phyloP scores from a whole-genome alignment of 2,797 vertebrate species.

The Chaetophractus vellerosus region DNA sequence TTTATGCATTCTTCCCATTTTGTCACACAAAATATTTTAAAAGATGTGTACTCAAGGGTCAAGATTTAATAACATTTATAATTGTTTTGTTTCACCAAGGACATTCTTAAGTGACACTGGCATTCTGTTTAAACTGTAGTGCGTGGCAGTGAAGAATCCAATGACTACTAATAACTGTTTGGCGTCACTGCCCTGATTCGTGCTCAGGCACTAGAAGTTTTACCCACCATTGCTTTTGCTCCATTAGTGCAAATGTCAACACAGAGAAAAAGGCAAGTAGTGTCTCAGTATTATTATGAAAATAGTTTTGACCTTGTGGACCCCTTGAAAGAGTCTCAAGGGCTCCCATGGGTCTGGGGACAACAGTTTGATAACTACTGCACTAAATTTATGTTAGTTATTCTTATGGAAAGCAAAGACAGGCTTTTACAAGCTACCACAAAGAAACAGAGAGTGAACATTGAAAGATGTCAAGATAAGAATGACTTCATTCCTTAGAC shows the following conservation, averaged over 20 bases:
- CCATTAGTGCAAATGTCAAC: background rate
- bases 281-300: background rate
- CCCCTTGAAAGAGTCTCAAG: background rate
- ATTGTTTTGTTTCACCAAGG: slow-evolving; percentile 11
- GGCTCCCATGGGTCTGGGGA: background rate
- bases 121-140: background rate
- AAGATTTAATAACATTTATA: slow-evolving; percentile 31
- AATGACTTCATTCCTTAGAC: background rate
- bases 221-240: background rate
- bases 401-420: background rate
- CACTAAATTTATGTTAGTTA: background rate
- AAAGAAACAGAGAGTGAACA: background rate
- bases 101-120: slow-evolving; percentile 24
- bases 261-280: background rate
- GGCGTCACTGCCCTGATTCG: background rate
- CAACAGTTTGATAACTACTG: slow-evolving; percentile 9
- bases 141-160: background rate
- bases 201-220: background rate
- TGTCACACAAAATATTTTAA: background rate
- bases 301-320: background rate
- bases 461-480: slow-evolving; percentile 6
- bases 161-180: background rate
- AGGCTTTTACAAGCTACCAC: background rate
- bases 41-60: background rate
- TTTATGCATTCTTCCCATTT: slow-evolving; percentile 12